These are phyloP conservation scores for Globia sparganii DNA, from an alignment of 2,888 invertebrate species.

Conservation along the genomic window DNA sequence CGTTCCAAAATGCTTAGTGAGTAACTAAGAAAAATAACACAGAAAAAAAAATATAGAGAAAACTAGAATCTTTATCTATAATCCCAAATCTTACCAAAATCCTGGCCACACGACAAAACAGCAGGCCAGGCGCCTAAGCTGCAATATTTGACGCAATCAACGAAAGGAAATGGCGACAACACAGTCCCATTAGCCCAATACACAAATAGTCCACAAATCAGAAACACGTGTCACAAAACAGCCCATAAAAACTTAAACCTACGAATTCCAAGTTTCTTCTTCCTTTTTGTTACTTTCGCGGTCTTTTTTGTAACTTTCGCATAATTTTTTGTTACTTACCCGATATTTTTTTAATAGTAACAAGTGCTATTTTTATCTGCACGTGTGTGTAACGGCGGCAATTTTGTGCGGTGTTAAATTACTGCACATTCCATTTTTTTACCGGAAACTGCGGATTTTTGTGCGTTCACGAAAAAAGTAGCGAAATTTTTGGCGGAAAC, in stretches of 20 bases:
- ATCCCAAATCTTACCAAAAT: conserved; percentile 36
- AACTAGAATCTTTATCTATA: conserved; percentile 18
- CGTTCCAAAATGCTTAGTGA: background rate
- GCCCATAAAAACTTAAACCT: conserved; percentile 59
- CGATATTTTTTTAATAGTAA: conserved; percentile 68
- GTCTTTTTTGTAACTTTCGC: conserved; percentile 60
- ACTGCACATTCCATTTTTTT: conserved; percentile 83
- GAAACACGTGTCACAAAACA: conserved; percentile 82
- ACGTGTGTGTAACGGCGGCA: conserved; percentile 84
- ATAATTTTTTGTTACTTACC: conserved; percentile 54
- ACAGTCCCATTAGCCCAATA: conserved; percentile 80
- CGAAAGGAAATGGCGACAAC: conserved; percentile 83
- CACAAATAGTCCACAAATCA: conserved; percentile 80
- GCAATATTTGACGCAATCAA: conserved; percentile 81
- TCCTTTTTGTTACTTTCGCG: conserved; percentile 71
- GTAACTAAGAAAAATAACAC: background rate
- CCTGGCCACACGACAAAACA: conserved; percentile 59
- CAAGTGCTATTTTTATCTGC: conserved; percentile 79
- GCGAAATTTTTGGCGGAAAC: conserved; percentile 75
- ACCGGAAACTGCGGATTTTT: conserved; percentile 87
- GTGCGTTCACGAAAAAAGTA: conserved; percentile 75
- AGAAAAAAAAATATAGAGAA: background rate
- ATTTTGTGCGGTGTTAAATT: conserved; percentile 88
- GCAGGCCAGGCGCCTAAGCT: conserved; percentile 70
- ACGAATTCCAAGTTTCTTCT: conserved; percentile 56